Percentiles rank a stretch among this genome's conserved stretches.
These are phyloP conservation scores for Penaeus monodon DNA, from an alignment of 2,888 invertebrate species.

Conservation along the genomic window DNA sequence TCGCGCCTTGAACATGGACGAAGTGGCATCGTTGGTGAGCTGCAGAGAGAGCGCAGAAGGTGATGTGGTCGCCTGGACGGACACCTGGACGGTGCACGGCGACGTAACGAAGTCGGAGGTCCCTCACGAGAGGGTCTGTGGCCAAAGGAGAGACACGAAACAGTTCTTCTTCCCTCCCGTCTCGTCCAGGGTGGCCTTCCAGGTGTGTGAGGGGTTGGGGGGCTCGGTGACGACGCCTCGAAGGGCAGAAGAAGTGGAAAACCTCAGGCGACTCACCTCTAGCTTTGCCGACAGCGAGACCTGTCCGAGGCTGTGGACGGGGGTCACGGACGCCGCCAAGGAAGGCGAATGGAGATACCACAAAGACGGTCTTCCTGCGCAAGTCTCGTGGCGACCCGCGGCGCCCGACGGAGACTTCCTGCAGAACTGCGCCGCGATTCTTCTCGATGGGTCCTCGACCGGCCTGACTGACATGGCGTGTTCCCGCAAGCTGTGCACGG, in stretches of 20 bases:
- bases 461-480: conserved; percentile 47
- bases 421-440: conserved; percentile 57
- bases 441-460: conserved; percentile 22
- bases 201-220: conserved; percentile 59
- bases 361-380: conserved; percentile 24
- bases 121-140: conserved; percentile 39
- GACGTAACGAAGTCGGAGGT: conserved; percentile 29
- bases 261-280: conserved; percentile 11
- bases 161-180: conserved; percentile 48
- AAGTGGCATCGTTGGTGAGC: conserved; percentile 36
- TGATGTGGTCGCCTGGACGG: conserved; percentile 46
- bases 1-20: conserved; percentile 26
- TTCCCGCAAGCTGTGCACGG: conserved; percentile 41
- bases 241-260: conserved; percentile 24
- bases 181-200: conserved; percentile 44
- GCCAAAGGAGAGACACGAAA: conserved; percentile 35
- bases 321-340: conserved; percentile 49
- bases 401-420: conserved; percentile 52
- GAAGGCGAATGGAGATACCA: conserved; percentile 56
- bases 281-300: background rate
- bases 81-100: conserved; percentile 39
- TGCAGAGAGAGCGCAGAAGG: conserved; percentile 36
- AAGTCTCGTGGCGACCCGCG: conserved; percentile 39
- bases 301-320: conserved; percentile 54
- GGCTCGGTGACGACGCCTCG: conserved; percentile 45